Evolutionary conservation across 2,797 vertebrate genomes (phyloP).

Genomic region (Enteromius argenteus): DNA sequence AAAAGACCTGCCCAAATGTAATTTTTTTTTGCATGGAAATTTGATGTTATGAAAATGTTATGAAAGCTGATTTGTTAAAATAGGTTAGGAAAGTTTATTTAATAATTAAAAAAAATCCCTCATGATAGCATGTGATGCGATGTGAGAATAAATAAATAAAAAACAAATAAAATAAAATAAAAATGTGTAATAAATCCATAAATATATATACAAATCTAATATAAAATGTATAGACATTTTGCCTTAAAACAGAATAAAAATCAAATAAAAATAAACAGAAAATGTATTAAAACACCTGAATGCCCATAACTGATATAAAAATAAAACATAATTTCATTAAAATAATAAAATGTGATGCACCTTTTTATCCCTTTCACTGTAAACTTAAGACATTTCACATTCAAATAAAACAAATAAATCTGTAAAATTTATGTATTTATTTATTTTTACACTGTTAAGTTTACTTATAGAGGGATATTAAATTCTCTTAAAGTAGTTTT

Average conservation of each 20-base stretch:
- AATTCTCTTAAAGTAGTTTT: background rate
- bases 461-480: background rate
- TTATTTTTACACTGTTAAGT: background rate
- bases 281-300: background rate
- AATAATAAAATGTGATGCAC: background rate
- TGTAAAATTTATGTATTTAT: too few relatives aligned
- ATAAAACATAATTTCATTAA: background rate
- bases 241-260: too few relatives aligned
- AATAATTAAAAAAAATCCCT: too few relatives aligned
- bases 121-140: too few relatives aligned
- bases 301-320: background rate
- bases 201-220: too few relatives aligned
- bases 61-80: too few relatives aligned
- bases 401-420: background rate
- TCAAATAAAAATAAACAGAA: background rate
- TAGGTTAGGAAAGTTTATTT: too few relatives aligned
- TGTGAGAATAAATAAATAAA: too few relatives aligned
- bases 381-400: background rate
- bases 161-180: too few relatives aligned
- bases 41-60: background rate
- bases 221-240: too few relatives aligned
- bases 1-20: background rate
- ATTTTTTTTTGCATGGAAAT: too few relatives aligned
- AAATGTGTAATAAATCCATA: too few relatives aligned
- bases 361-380: background rate